Evolutionary conservation across 2,113 vertebrate genomes (phyloP), one percentile per base, ranked within the genome.

Genomic region (Rhinolophus ferrumequinum): DNA sequence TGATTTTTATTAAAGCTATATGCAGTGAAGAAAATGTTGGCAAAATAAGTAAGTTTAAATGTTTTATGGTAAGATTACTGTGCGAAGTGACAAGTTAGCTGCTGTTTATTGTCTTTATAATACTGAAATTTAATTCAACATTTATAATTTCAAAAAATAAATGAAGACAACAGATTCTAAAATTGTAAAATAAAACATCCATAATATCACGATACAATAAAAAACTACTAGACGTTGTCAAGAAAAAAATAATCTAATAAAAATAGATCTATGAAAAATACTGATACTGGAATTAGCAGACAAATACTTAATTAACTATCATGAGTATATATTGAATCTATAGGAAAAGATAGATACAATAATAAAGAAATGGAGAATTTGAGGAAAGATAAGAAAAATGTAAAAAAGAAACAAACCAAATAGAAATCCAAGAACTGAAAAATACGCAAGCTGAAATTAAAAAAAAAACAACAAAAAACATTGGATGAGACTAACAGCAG

Each of bases 61-160:
- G 10, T 50, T 50, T 50, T 50, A 50, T 50, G 47, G 9, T 50
- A 95, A 96, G 76, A 70, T 93, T 67, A 41, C 47, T 95, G 21
- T 62, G 30, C 35, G 62, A 91, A 24, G 13, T 81, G 50, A 83
- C 21, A 69, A 10, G 47, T 50, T 50, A 50, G 8, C 79, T 84
- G 47, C 73, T 92, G 7, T 28, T 41, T 44, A 28, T 47, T 50
- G 28, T 56, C 11, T 82, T 70, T 76, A 70, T 94, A 58, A 47
- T 62, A 73, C 22, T 88, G 64, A 85, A 93, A 93, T 94, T 85
- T 86, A 87, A 64, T 79, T 77, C 35, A 90, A 67, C 28, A 41
- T 69, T 93, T 66, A 62, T 12, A 80, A 44, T 72, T 88, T 85
- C 2, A 47, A 44, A 44, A 86, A 79, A 50, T 50, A 10, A 50